Evolutionary conservation across 2,888 invertebrate species (phyloP), one percentile per base, ranked within the genome.

Genomic region (Pammene aurita): DNA sequence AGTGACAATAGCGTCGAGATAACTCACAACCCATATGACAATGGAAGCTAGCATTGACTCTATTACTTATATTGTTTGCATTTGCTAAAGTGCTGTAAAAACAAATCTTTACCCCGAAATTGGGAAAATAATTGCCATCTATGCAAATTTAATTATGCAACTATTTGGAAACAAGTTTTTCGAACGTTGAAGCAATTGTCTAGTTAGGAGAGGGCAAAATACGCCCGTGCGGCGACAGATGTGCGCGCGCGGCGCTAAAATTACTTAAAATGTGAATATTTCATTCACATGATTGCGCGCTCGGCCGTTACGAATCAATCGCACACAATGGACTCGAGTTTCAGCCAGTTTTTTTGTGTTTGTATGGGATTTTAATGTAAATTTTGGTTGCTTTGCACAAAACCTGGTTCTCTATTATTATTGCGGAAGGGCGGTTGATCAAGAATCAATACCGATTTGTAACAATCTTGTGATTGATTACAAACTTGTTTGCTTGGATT

Each of bases 231-330:
- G 16, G 85, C 88, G 91, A 88, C 91, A 92, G 92, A 90, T 92
- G 92, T 88, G 86, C 86, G 85, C 76, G 72, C 78, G 80, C 85
- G 84, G 79, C 82, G 80, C 74, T 82, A 82, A 87, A 89, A 87
- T 89, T 90, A 88, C 84, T 85, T 86, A 92, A 89, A 89, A 89
- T 84, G 88, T 90, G 92, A 92, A 92, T 92, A 92, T 92, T 91
- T 88, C 87, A 86, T 89, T 88, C 86, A 83, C 85, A 90, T 91
- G 90, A 92, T 86, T 84, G 82, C 84, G 82, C 87, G 83, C 82
- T 92, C 87, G 92, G 87, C 92, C 92, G 92, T 92, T 92, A 92
- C 92, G 87, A 92, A 92, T 92, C 92, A 89, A 88, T 88, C 87
- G 86, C 76, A 85, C 82, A 91, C 92, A 92, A 92, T 90, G 83